A percentile compares a stretch with the other conserved stretches of the same genome.
These are phyloP conservation scores for Tupiocoris notatus DNA, from an alignment of 2,888 invertebrate genomes.

Conservation along the genomic window DNA sequence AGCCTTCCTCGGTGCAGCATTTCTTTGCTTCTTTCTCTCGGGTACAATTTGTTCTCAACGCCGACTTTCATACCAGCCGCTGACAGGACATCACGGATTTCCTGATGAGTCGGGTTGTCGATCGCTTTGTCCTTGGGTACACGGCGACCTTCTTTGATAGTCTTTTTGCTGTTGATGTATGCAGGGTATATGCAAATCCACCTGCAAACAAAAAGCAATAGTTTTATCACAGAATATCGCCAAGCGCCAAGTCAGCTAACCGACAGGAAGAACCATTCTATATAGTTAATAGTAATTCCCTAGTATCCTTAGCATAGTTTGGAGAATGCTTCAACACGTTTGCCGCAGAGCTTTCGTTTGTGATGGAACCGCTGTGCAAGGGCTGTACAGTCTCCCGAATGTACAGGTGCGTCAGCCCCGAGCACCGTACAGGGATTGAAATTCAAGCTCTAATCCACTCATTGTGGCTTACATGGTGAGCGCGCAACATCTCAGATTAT, in stretches of 20 bases:
- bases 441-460: too few relatives aligned
- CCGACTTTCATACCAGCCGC: conserved; percentile 80
- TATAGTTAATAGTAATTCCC: neutral
- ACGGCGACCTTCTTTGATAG: conserved; percentile 82
- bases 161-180: conserved; percentile 83
- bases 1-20: conserved; percentile 80
- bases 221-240: neutral
- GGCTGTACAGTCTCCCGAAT: too few relatives aligned
- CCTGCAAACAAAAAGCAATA: conserved; percentile 55
- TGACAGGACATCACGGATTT: conserved; percentile 88
- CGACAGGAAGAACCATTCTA: neutral
- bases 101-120: conserved; percentile 92
- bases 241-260: neutral
- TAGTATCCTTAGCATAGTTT: too few relatives aligned
- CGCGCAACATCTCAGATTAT: too few relatives aligned
- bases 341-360: neutral
- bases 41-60: conserved; percentile 89
- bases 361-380: too few relatives aligned
- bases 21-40: conserved; percentile 89
- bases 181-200: conserved; percentile 97
- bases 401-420: too few relatives aligned
- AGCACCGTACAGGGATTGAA: too few relatives aligned
- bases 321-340: neutral
- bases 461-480: too few relatives aligned
- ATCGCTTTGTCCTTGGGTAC: conserved; percentile 82